Base-by-base conservation (phyloP, 2,113 vertebrate species). In the Laticauda laticaudata region DNA sequence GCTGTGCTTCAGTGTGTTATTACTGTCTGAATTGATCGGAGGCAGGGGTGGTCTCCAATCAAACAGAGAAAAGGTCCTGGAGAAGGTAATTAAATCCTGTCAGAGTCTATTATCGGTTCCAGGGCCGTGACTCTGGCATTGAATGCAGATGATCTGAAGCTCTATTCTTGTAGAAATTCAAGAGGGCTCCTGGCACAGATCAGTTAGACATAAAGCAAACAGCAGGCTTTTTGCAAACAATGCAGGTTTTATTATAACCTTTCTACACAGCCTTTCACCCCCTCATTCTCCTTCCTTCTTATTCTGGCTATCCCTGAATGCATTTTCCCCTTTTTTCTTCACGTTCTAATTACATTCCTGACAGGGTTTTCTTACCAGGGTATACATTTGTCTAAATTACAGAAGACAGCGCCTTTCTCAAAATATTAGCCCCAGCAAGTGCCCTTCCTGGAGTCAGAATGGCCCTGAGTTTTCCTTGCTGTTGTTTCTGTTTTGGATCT, bases 81-180 rank as follows among this genome's bases (percentile, higher is more conserved):
- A 97, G 97, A 98, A 98, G 98, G 98, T 98, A 98, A 99, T 99
- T 98, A 98, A 98, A 99, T 99, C 97, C 98, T 98, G 98, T 98
- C 98, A 98, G 97, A 98, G 97, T 98, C 98, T 98, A 98, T 98
- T 98, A 98, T 98, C 97, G 98, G 98, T 98, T 98, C 97, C 97
- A 98, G 98, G 98, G 98, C 98, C 97, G 96, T 97, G 97, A 97
- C 97, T 98, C 98, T 97, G 98, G 98, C 97, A 97, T 98, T 98
- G 98, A 98, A 98, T 98, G 98, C 98, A 98, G 98, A 98, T 98
- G 97, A 98, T 98, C 97, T 97, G 97, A 98, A 97, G 97, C 97
- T 97, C 97, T 97, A 97, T 98, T 97, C 98, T 98, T 97, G 96
- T 88, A 97, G 97, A 97, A 98, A 98, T 97, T 97, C 97, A 97